Percentiles rank a stretch among this genome's conserved stretches.
These are phyloP conservation scores for Acipenser ruthenus DNA, from an alignment of 2,797 vertebrate species.

Conservation along the genomic window DNA sequence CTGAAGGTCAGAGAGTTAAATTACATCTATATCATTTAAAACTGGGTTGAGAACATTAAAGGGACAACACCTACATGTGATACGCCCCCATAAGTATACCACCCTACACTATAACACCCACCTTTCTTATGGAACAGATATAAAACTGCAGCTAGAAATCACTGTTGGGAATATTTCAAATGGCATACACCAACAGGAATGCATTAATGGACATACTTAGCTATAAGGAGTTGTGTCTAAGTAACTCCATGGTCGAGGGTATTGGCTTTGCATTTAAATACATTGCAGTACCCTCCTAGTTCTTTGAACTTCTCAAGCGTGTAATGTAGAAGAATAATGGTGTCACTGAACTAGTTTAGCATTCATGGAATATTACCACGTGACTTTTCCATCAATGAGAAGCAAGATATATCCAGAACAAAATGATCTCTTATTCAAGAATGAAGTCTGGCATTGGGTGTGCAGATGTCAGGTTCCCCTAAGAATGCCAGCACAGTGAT, in stretches of 20 bases:
- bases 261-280: neutral
- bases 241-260: neutral
- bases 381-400: neutral
- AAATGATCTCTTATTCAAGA: neutral
- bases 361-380: neutral
- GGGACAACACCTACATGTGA: neutral
- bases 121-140: neutral
- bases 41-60: conserved; percentile 2
- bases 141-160: neutral
- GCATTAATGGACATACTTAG: neutral
- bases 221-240: neutral
- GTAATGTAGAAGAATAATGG: neutral
- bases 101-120: no score
- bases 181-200: neutral
- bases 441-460: conserved; percentile 10
- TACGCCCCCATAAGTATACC: neutral
- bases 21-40: conserved; percentile 4
- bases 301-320: conserved; percentile 1
- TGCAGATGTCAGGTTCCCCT: conserved; percentile 22
- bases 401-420: neutral
- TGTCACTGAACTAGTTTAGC: neutral
- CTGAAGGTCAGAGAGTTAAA: conserved; percentile 1
- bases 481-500: conserved; percentile 39
- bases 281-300: neutral
- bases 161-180: neutral